Percentiles rank a stretch among this genome's conserved stretches.
Evolutionary conservation across 2,797 vertebrate species (phyloP).

Genomic region (Echiichthys vipera): DNA sequence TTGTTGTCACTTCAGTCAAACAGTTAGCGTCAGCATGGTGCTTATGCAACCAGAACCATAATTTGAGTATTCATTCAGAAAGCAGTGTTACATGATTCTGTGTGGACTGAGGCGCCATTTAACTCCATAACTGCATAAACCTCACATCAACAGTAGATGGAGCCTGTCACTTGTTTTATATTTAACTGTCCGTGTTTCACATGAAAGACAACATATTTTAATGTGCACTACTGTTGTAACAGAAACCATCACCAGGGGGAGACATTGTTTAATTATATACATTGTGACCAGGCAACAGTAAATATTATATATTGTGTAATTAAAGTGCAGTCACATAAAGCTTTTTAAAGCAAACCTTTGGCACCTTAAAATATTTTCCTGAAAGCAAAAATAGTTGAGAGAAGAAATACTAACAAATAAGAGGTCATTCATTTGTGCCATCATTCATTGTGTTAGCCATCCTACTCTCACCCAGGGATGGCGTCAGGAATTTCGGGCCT

Average conservation of each 20-base stretch:
- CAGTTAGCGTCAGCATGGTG: too few species aligned
- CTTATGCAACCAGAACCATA: not conserved
- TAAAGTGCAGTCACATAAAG: not conserved
- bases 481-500: too few species aligned
- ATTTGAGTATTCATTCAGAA: not conserved
- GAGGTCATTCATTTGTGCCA: too few species aligned
- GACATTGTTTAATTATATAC: constrained; percentile 29
- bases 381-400: not conserved
- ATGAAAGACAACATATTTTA: not conserved
- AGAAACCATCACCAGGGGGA: constrained; percentile 62
- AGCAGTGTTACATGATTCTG: not conserved
- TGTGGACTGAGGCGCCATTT: not conserved
- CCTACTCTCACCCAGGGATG: too few species aligned
- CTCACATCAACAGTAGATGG: constrained; percentile 56
- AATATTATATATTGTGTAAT: not conserved
- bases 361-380: not conserved
- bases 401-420: not conserved
- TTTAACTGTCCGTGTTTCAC: not conserved
- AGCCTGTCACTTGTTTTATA: constrained; percentile 11
- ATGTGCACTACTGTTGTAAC: constrained; percentile 15
- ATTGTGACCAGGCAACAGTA: too few species aligned
- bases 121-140: constrained; percentile 20
- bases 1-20: constrained; percentile 33
- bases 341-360: not conserved
- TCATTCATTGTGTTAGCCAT: too few species aligned